These are phyloP conservation scores for Leptinotarsa haldemani DNA, from an alignment of 2,888 invertebrate genomes.

Conservation along the genomic window DNA sequence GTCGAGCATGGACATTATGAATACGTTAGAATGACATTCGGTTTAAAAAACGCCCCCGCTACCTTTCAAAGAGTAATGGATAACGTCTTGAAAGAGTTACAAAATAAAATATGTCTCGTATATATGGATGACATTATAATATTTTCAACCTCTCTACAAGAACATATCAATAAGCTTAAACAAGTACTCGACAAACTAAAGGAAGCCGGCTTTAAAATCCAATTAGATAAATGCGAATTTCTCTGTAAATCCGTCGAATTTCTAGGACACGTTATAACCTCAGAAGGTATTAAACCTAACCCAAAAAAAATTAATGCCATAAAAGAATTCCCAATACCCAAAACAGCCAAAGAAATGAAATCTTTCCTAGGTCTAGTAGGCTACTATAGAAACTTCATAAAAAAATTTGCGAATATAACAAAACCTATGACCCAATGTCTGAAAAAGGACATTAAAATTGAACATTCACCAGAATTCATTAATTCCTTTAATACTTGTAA, in stretches of 20 bases:
- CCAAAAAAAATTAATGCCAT: not conserved
- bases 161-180: not conserved
- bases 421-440: not conserved
- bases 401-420: not conserved
- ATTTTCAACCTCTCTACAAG: too few species aligned
- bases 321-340: not conserved
- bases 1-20: not conserved
- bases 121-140: too few species aligned
- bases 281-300: not conserved
- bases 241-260: not conserved
- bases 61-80: not conserved
- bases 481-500: not conserved
- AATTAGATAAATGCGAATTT: not conserved
- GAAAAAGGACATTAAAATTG: not conserved
- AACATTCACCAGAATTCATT: not conserved
- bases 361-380: not conserved
- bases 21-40: not conserved
- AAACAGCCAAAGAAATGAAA: not conserved
- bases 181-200: not conserved
- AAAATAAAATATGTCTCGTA: too few species aligned
- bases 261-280: not conserved
- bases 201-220: not conserved
- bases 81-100: not conserved
- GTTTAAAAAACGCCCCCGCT: not conserved
- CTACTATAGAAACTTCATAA: too few species aligned